These are phyloP conservation scores for Colletes latitarsis DNA, from an alignment of 1,140 invertebrate genomes.

Conservation along the genomic window DNA sequence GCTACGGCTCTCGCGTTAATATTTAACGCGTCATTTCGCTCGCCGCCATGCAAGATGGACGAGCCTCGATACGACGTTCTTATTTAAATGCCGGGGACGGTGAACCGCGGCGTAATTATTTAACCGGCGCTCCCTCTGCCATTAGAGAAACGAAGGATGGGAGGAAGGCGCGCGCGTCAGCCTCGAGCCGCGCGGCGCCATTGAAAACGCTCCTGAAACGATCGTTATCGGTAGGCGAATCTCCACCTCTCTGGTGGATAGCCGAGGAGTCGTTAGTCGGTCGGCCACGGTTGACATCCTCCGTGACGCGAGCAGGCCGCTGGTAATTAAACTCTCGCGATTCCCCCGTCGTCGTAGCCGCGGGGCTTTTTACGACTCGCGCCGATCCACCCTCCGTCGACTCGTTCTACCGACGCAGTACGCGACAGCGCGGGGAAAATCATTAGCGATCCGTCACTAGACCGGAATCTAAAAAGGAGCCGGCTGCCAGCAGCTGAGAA, in stretches of 20 bases:
- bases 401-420: neutral
- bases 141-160: conserved; percentile 18
- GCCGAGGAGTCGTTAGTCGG: conserved; percentile 57
- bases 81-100: conserved; percentile 41
- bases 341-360: conserved; percentile 48
- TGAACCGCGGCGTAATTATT: conserved; percentile 36
- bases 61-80: conserved; percentile 22
- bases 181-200: conserved; percentile 47
- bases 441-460: conserved; percentile 59
- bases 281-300: conserved; percentile 42
- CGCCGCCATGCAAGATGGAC: conserved; percentile 31
- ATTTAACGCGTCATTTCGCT: conserved; percentile 44
- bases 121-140: conserved; percentile 29
- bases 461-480: conserved; percentile 45
- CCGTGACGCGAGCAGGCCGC: conserved; percentile 2
- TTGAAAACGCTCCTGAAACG: conserved; percentile 54
- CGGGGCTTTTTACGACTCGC: conserved; percentile 50
- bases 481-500: conserved; percentile 47
- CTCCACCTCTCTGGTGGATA: conserved; percentile 33
- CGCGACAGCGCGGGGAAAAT: conserved; percentile 33
- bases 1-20: conserved; percentile 12
- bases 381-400: conserved; percentile 27
- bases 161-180: neutral
- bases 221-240: conserved; percentile 60
- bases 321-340: conserved; percentile 62